Evolutionary conservation across 2,888 invertebrate genomes (phyloP), one percentile per base, ranked within the genome.

Genomic region (Cremastinae sp.): DNA sequence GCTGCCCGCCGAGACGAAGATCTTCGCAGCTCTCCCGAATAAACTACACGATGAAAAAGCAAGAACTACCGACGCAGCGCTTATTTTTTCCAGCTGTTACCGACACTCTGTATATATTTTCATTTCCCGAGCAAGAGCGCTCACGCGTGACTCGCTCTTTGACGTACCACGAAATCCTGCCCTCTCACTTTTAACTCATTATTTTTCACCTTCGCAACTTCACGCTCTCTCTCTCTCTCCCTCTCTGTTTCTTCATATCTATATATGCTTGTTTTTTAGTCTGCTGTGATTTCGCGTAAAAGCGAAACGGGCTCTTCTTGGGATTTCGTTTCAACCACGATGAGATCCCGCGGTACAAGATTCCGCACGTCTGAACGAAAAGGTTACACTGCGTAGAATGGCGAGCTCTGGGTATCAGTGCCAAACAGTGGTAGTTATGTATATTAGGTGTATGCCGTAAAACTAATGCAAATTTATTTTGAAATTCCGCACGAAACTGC

Each of bases 381-480:
- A 28, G 16, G 18, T 34, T 47, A 36, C 38, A 34, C 47, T 28
- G 28, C 61, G 51, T 20, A 38, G 53, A 53, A 41, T 20, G 36
- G 68, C 36, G 16, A 34, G 74, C 47, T 28, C 5, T 28, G 79
- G 81, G 83, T 88, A 87, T 86, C 86, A 85, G 85, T 85, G 86
- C 85, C 85, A 87, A 88, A 87, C 86, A 87, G 82, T 81, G 86
- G 83, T 84, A 87, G 85, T 88, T 87, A 87, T 84, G 86, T 85
- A 87, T 85, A 87, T 88, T 83, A 84, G 83, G 76, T 78, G 84
- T n/a, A n/a, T n/a, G n/a, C 80, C 81, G 86, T 88, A 86, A 87
- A 87, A 84, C 85, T 84, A 83, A 88, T 87, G 86, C 85, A 87
- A 87, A 88, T 88, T 88, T 87, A 87, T 87, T 87, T 87, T 79